A percentile compares a stretch with the other conserved stretches of the same genome.
Conservation (phyloP, 2,888 invertebrate genomes). For the Oligia fasciuncula region DNA sequence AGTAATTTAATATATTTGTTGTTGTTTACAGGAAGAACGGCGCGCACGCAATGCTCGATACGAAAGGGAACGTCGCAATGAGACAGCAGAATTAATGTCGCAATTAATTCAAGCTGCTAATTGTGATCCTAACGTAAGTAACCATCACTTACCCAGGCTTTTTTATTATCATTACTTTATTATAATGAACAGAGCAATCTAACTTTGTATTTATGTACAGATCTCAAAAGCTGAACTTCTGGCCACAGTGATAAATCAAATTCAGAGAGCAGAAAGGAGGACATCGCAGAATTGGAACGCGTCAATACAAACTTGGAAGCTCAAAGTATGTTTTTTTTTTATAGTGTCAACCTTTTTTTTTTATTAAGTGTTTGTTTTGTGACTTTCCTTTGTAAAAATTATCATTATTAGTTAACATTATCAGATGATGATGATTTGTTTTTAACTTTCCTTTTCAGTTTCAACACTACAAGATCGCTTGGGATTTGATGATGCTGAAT, state of each 20-base stretch:
- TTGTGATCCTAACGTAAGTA: slow-evolving; percentile 68
- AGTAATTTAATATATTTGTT: neutral
- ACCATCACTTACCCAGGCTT: neutral
- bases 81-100: slow-evolving; percentile 70
- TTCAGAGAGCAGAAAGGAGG: slow-evolving; percentile 63
- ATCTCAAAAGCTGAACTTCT: slow-evolving; percentile 57
- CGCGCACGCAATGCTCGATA: slow-evolving; percentile 77
- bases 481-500: slow-evolving; percentile 33
- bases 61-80: slow-evolving; percentile 74
- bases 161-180: too few relatives aligned
- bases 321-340: slow-evolving; percentile 69
- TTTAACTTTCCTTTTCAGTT: slow-evolving; percentile 47
- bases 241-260: slow-evolving; percentile 66
- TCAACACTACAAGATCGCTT: slow-evolving; percentile 38
- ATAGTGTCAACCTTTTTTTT: too few relatives aligned
- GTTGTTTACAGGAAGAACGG: slow-evolving; percentile 69
- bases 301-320: slow-evolving; percentile 69
- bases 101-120: slow-evolving; percentile 69
- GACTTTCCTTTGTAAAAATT: too few relatives aligned
- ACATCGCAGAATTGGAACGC: slow-evolving; percentile 64
- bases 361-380: too few relatives aligned
- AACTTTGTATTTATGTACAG: slow-evolving; percentile 41
- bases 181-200: neutral
- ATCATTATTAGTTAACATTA: too few relatives aligned
- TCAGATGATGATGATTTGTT: too few relatives aligned